Conservation (phyloP, 1,140 invertebrate genomes). For the Mycetomoellerius zeteki region DNA sequence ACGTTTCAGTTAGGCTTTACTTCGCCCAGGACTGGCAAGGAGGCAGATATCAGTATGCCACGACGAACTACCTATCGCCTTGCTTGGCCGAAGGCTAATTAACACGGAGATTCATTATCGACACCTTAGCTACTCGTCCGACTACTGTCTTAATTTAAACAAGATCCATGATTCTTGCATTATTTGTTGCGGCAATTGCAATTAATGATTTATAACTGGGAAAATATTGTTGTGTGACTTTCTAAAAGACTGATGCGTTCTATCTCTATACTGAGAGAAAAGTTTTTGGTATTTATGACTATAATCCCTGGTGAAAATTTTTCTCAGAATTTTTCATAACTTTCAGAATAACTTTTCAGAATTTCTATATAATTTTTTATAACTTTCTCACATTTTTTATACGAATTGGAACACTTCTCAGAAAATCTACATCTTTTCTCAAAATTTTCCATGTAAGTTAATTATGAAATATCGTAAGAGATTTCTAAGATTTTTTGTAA, state of each 20-base stretch:
- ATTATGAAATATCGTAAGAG: too few species aligned
- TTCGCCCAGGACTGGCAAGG: conserved; percentile 67
- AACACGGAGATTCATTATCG: conserved; percentile 85
- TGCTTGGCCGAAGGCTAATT: conserved; percentile 82
- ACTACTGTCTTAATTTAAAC: conserved; percentile 82
- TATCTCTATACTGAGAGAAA: neutral
- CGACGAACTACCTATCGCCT: conserved; percentile 81
- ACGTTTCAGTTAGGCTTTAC: conserved; percentile 85
- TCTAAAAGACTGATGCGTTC: neutral
- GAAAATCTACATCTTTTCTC: too few species aligned
- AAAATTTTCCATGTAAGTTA: too few species aligned
- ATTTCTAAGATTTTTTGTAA: too few species aligned
- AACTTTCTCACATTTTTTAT: too few species aligned
- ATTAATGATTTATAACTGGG: neutral
- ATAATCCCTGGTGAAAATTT: too few species aligned
- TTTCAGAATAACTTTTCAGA: too few species aligned
- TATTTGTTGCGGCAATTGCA: conserved; percentile 10
- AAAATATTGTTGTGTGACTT: neutral
- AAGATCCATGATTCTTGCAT: conserved; percentile 19
- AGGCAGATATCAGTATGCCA: conserved; percentile 83
- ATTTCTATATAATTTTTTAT: too few species aligned
- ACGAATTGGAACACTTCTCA: too few species aligned
- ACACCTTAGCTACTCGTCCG: conserved; percentile 79
- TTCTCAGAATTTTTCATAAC: too few species aligned
- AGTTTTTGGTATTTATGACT: too few species aligned